Base-by-base conservation (phyloP, 2,113 vertebrate genomes). In the Leucopternis melanops region DNA sequence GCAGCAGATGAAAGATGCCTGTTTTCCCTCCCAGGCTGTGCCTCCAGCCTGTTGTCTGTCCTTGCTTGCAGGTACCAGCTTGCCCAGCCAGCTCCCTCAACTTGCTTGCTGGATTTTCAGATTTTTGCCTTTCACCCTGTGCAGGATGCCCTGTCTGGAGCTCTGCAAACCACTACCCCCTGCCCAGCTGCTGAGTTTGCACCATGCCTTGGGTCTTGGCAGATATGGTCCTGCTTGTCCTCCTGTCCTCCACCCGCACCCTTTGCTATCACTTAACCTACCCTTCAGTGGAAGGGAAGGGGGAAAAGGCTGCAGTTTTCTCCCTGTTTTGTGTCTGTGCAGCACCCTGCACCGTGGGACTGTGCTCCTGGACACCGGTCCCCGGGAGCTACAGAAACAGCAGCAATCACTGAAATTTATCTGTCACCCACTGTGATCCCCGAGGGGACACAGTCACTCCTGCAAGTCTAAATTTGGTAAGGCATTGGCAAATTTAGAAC, bases 281-380 rank as follows among this genome's bases (percentile, higher is more conserved):
- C 8, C 15, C 29, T 2, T 5, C 42, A 9, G 34, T 2, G 9
- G 31, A 8, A 36, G 34, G 29, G 8, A 6, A 16, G 54, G 49
- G 66, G 40, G 23, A 21, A 18, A 21, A n/a, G 19, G 52, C 42
- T 57, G 29, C 34, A 2, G 3, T 2, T 40, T 16, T 52, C 11
- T 36, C 32, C 29, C 42, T 16, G 63, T 0, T 15, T 3, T 4
- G 29, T 25, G 70, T 3, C 70, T 14, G 47, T 14, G 32, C 54
- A 49, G 65, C n/a, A 4, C 27, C 65, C 8, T 6, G 42, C 17
- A 0, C 25, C 0, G 1, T 2, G 29, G 32, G 11, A 2, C 27
- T 14, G 36, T 21, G 66, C 47, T 38, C 17, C 55, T 38, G 16
- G 21, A 10, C 25, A 10, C 11, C 15, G 9, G 32, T 44, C 8